phyloP scores from a whole-genome alignment of 2,113 vertebrate genomes.

The Rhynchomys soricoides region DNA sequence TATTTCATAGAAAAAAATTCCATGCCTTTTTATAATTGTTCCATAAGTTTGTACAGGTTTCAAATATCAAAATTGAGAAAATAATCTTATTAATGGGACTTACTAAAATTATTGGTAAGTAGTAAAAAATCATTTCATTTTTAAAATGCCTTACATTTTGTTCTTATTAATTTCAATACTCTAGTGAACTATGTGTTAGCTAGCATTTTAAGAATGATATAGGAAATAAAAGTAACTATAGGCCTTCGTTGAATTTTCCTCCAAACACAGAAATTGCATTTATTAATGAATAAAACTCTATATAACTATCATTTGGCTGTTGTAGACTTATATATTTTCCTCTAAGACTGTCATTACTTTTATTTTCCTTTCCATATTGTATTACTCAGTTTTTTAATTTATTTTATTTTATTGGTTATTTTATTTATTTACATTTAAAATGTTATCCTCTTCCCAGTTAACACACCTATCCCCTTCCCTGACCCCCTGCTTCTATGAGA shows the following conservation, averaged over 20 bases:
- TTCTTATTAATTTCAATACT: neutral
- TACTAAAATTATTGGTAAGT: neutral
- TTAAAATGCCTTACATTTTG: neutral
- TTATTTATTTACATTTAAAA: no score
- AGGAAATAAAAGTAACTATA: neutral
- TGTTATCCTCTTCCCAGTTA: no score
- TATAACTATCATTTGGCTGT: neutral
- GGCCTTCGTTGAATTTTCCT: neutral
- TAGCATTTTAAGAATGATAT: neutral
- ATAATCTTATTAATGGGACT: neutral
- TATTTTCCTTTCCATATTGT: neutral
- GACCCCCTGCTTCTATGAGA: no score
- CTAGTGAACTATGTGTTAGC: neutral
- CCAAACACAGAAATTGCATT: neutral
- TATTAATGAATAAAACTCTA: neutral
- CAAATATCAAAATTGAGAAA: neutral
- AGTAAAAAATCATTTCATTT: neutral
- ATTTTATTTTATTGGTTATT: no score
- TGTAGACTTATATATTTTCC: neutral
- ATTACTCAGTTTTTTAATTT: neutral
- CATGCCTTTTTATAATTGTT: neutral
- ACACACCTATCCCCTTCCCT: no score
- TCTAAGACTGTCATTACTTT: neutral
- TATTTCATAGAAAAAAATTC: neutral
- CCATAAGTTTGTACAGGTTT: neutral